Conservation (phyloP, 2,888 invertebrate species). For the Acleris cristana region DNA sequence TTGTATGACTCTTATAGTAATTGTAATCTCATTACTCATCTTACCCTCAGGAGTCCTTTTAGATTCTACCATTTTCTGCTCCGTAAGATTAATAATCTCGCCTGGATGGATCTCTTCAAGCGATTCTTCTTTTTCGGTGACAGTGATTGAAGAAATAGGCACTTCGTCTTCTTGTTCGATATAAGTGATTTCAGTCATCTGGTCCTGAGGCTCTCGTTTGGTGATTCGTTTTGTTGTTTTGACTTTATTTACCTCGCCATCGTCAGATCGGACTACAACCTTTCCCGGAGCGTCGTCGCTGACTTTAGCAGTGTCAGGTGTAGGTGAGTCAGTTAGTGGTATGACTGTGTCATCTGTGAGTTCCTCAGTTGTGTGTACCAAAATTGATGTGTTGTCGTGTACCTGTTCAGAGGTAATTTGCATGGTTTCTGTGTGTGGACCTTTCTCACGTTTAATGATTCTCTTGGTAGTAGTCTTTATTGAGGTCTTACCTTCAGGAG, state of each 20-base stretch:
- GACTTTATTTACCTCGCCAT: constrained; percentile 58
- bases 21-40: constrained; percentile 13
- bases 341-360: constrained; percentile 48
- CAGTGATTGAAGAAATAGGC: constrained; percentile 55
- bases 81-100: constrained; percentile 55
- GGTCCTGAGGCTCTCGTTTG: constrained; percentile 70
- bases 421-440: constrained; percentile 54
- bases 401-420: constrained; percentile 66
- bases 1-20: constrained; percentile 8
- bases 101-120: constrained; percentile 48
- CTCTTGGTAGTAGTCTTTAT: constrained; percentile 43
- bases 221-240: constrained; percentile 70
- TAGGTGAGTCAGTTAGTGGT: constrained; percentile 38
- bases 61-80: constrained; percentile 44
- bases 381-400: constrained; percentile 67
- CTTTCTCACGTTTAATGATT: constrained; percentile 65
- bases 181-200: constrained; percentile 75
- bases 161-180: constrained; percentile 64
- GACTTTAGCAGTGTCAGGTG: constrained; percentile 48
- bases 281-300: constrained; percentile 58
- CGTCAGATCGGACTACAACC: constrained; percentile 59
- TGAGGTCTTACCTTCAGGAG: constrained; percentile 35
- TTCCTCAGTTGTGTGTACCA: constrained; percentile 62
- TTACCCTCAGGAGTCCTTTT: constrained; percentile 33
- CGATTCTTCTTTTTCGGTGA: constrained; percentile 58